These are phyloP conservation scores for Silurus meridionalis DNA, from an alignment of 2,113 vertebrate species.

Conservation along the genomic window DNA sequence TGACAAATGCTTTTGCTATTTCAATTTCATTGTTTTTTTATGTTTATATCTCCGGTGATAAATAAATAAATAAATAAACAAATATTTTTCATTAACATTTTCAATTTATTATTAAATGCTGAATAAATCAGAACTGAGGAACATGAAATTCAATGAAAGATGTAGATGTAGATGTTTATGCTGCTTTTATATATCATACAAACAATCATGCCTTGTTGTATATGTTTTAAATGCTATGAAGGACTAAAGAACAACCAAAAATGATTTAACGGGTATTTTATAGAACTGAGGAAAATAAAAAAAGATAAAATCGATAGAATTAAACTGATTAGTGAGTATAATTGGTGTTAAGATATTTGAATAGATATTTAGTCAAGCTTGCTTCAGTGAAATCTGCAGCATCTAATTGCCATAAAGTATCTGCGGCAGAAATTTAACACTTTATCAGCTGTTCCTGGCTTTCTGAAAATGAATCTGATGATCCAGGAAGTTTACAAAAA, in stretches of 20 bases:
- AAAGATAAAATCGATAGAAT: not conserved
- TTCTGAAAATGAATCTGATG: constrained; percentile 29
- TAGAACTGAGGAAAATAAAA: not conserved
- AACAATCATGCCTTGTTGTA: not conserved
- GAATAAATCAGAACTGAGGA: constrained; percentile 31
- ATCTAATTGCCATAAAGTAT: not conserved
- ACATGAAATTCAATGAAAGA: constrained; percentile 2
- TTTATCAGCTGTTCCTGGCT: constrained; percentile 22
- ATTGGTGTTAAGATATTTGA: not conserved
- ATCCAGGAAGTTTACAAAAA: constrained; percentile 18
- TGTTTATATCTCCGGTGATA: too few relatives aligned
- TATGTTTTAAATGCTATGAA: not conserved
- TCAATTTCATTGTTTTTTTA: not conserved
- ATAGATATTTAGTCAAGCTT: not conserved
- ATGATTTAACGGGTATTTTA: not conserved
- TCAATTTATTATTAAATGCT: not conserved
- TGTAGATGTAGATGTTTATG: not conserved
- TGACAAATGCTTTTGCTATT: not conserved
- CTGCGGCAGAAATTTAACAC: constrained; percentile 22
- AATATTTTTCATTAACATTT: not conserved
- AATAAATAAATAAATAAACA: not conserved
- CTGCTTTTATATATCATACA: constrained; percentile 15
- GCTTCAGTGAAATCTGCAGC: not conserved
- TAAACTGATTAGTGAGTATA: not conserved
- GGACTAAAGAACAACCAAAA: not conserved